Evolutionary conservation across 2,888 invertebrate genomes (phyloP).

Genomic region (Maniola hyperantus): DNA sequence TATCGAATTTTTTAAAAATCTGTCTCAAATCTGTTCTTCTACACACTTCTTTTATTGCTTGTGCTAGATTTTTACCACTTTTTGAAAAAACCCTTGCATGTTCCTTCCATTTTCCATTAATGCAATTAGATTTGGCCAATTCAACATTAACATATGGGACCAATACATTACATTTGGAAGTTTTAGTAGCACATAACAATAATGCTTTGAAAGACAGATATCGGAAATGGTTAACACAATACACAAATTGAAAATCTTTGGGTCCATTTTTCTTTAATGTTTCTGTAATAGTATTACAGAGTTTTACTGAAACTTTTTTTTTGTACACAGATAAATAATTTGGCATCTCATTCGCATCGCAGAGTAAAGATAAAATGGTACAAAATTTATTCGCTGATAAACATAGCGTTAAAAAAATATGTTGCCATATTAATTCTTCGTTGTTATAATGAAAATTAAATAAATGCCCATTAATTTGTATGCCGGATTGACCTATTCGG

Average conservation of each 20-base stretch:
- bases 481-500: constrained; percentile 71
- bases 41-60: constrained; percentile 63
- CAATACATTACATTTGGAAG: constrained; percentile 64
- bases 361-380: constrained; percentile 67
- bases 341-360: constrained; percentile 57
- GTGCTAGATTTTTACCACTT: constrained; percentile 50
- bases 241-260: constrained; percentile 55
- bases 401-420: constrained; percentile 65
- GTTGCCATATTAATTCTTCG: constrained; percentile 67
- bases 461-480: constrained; percentile 69
- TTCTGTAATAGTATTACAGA: constrained; percentile 65
- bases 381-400: constrained; percentile 78
- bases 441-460: constrained; percentile 68
- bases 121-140: constrained; percentile 69
- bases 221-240: constrained; percentile 75
- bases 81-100: constrained; percentile 63
- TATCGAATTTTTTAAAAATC: constrained; percentile 59
- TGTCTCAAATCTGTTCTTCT: constrained; percentile 59
- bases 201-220: constrained; percentile 72
- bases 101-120: constrained; percentile 70
- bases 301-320: constrained; percentile 67
- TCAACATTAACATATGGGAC: constrained; percentile 60
- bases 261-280: constrained; percentile 60
- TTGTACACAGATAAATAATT: constrained; percentile 63
- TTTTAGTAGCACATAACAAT: constrained; percentile 63